Base-by-base conservation (phyloP, 2,113 vertebrate species). In the Alethe castanea region DNA sequence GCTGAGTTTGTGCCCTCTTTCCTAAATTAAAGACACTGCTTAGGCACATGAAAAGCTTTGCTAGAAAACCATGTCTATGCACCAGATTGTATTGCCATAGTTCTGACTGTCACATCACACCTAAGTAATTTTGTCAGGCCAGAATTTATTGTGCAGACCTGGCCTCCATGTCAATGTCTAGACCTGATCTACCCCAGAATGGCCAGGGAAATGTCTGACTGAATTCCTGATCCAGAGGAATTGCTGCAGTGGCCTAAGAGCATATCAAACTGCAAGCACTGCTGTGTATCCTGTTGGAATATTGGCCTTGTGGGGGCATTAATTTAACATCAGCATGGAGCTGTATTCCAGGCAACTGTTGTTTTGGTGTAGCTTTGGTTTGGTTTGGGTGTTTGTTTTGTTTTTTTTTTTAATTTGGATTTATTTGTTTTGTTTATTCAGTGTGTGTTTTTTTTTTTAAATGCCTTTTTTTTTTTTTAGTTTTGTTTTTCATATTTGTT, bases 141-240 rank as follows among this genome's bases (percentile, higher is more conserved):
- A 91, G 69, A 78, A 74, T 81, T 94, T 60, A 57, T 40, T 71
- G 53, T 72, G 33, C 65, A 92, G 72, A 73, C 60, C 28, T 84
- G 72, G 38, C 67, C 60, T 66, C 59, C 70, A 22, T 7, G 19
- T 52, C 91, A 74, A 1, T 42, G 52, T 81, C 76, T 94, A 95
- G 88, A 92, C 69, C 76, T 79, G 56, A 47, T 70, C 23, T 1
- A 62, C 5, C 29, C 54, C 35, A n/a, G 26, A 11, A 44, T 47
- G 61, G 65, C 82, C 80, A 90, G 57, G n/a, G 76, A 95, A 93
- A 84, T 64, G 50, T 86, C 83, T 93, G 48, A 60, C 52, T 71
- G 48, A 94, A 69, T 87, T 91, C 77, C 31, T 62, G 33, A 86
- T 76, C 44, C 26, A 64, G 57, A 70, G 24, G 36, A 53, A 82